Conservation (phyloP, 2,113 vertebrate species). For the Solenodon paradoxus region DNA sequence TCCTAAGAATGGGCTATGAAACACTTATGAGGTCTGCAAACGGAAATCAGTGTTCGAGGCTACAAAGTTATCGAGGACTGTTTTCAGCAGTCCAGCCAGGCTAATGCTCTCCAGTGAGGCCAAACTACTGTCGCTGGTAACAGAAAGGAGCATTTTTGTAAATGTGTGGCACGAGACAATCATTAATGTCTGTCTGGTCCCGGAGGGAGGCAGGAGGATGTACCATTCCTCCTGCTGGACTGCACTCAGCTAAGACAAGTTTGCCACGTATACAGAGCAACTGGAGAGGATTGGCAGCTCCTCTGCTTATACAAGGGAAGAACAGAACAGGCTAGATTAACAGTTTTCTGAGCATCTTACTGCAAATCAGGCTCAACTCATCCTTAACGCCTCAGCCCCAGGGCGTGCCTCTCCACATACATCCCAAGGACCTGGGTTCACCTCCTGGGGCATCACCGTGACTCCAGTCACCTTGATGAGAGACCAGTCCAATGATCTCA, state of each 20-base stretch:
- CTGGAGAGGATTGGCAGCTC: background rate
- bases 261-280: background rate
- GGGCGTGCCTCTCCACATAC: no score
- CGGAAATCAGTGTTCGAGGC: slow-evolving; percentile 30
- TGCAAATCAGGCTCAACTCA: background rate
- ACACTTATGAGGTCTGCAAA: slow-evolving; percentile 32
- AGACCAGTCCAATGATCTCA: background rate
- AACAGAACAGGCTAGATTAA: background rate
- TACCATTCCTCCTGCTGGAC: background rate
- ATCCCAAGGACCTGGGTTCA: no score
- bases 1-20: slow-evolving; percentile 9
- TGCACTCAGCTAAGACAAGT: background rate
- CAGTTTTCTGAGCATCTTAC: background rate
- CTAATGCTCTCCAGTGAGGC: background rate
- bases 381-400: no score
- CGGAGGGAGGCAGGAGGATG: background rate
- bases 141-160: slow-evolving; percentile 1
- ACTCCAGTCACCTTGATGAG: background rate
- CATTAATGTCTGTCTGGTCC: background rate
- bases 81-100: background rate
- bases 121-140: background rate
- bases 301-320: background rate
- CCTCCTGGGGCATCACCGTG: no score
- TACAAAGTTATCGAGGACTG: background rate
- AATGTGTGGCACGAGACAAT: background rate